Evolutionary conservation across 2,888 invertebrate species (phyloP).

Genomic region (Cantharis lateralis): DNA sequence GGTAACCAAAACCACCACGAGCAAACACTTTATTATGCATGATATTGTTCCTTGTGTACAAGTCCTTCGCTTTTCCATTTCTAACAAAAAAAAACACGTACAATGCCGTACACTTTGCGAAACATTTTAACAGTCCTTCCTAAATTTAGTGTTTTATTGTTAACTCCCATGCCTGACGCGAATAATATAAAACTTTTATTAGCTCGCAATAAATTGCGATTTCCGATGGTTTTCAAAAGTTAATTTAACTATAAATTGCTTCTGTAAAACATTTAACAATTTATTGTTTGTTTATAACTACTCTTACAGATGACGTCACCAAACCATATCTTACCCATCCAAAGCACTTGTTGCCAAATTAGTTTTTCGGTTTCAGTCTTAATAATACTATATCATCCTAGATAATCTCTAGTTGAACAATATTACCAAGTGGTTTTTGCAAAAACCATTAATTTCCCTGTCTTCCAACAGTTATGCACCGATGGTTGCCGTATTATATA

Average conservation of each 20-base stretch:
- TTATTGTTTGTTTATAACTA: not conserved
- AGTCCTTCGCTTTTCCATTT: constrained; percentile 15
- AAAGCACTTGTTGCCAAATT: not conserved
- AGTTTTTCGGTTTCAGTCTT: not conserved
- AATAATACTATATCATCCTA: too few relatives aligned
- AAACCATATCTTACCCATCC: not conserved
- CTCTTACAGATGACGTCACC: not conserved
- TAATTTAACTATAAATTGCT: not conserved
- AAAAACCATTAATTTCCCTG: too few relatives aligned
- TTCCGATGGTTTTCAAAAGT: constrained; percentile 18
- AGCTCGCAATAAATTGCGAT: constrained; percentile 21
- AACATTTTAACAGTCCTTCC: constrained; percentile 28
- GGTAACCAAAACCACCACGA: constrained; percentile 18
- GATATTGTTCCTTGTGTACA: constrained; percentile 20
- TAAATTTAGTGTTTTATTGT: constrained; percentile 28
- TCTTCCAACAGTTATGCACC: too few relatives aligned
- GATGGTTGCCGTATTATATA: too few relatives aligned
- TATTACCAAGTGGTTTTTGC: too few relatives aligned
- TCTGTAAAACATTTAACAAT: not conserved
- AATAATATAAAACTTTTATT: constrained; percentile 28
- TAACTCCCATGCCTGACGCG: constrained; percentile 20
- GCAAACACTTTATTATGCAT: constrained; percentile 25
- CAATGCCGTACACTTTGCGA: constrained; percentile 12
- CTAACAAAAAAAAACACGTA: constrained; percentile 18
- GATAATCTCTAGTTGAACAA: too few relatives aligned